Conservation (phyloP, 1,140 invertebrate genomes). For the Ruditapes philippinarum region DNA sequence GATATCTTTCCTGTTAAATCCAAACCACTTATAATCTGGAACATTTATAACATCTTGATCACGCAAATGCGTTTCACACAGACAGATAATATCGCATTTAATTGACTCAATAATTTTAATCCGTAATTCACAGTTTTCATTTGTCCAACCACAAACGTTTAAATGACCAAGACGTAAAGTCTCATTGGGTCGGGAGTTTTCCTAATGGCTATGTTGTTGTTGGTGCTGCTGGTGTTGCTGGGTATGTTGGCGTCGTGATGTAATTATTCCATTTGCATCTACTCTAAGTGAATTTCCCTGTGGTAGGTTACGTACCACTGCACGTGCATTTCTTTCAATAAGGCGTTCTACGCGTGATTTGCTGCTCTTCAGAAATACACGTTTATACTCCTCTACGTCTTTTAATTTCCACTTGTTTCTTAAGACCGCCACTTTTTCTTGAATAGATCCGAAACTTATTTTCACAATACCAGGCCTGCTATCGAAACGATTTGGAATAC, state of each 20-base stretch:
- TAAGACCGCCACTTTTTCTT: slow-evolving; percentile 30
- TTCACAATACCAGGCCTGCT: slow-evolving; percentile 25
- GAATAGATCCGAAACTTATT: not conserved
- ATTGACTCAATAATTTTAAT: slow-evolving; percentile 11
- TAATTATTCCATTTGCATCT: slow-evolving; percentile 46
- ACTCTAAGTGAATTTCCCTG: slow-evolving; percentile 52
- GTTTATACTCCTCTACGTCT: slow-evolving; percentile 2
- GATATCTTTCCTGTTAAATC: slow-evolving; percentile 51
- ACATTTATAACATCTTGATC: not conserved
- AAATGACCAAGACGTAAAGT: slow-evolving; percentile 38
- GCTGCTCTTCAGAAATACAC: slow-evolving; percentile 38
- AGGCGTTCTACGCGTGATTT: slow-evolving; percentile 31
- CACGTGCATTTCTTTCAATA: slow-evolving; percentile 45
- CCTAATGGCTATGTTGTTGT: slow-evolving; percentile 10
- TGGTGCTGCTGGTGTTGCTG: not conserved
- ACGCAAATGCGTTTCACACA: slow-evolving; percentile 41
- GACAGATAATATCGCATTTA: slow-evolving; percentile 42
- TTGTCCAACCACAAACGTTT: slow-evolving; percentile 60
- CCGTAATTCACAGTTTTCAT: slow-evolving; percentile 50
- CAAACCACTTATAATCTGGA: slow-evolving; percentile 18
- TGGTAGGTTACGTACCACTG: slow-evolving; percentile 35
- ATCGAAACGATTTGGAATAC: not conserved
- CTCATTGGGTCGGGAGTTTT: slow-evolving; percentile 28
- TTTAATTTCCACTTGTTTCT: slow-evolving; percentile 24
- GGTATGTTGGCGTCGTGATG: not conserved